Percentiles rank a stretch among this genome's conserved stretches.
Conservation (phyloP, 2,888 invertebrate species). For the Meandrusa payeni region DNA sequence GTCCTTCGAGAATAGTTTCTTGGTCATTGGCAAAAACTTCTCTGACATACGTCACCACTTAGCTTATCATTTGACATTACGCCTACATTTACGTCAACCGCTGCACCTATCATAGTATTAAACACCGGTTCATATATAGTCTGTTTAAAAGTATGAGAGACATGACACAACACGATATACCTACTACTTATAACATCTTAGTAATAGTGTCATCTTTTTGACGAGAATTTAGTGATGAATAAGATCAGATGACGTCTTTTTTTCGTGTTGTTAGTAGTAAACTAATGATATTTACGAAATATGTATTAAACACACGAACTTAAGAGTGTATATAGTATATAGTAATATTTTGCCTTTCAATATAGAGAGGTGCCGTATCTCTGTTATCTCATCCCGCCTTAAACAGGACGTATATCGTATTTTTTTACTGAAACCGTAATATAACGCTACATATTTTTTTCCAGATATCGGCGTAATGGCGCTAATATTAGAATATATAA, state of each 20-base stretch:
- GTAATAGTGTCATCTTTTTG: constrained; percentile 4
- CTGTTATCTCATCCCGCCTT: constrained; percentile 24
- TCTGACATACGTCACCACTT: too few species aligned
- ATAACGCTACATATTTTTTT: constrained; percentile 38
- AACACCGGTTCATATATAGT: too few species aligned
- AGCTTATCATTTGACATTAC: too few species aligned
- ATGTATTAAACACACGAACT: constrained; percentile 13
- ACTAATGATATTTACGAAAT: constrained; percentile 12
- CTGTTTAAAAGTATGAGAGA: too few species aligned
- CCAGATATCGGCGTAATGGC: constrained; percentile 85
- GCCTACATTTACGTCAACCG: too few species aligned
- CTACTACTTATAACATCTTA: too few species aligned
- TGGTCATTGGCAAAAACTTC: too few species aligned
- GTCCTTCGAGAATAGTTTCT: too few species aligned
- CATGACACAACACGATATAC: constrained; percentile 2
- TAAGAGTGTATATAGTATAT: background rate
- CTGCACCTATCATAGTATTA: too few species aligned
- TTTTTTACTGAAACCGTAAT: constrained; percentile 25
- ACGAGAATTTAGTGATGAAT: constrained; percentile 17
- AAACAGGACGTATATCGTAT: constrained; percentile 25
- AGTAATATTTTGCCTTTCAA: constrained; percentile 4
- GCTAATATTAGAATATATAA: constrained; percentile 89
- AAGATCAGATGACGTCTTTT: constrained; percentile 19
- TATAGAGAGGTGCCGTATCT: constrained; percentile 20
- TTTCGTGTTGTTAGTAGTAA: background rate